Evolutionary conservation across 92 coral and sea anemone species (phyloP), one percentile per base, ranked within the genome.

Genomic region (Ricordea florida): DNA sequence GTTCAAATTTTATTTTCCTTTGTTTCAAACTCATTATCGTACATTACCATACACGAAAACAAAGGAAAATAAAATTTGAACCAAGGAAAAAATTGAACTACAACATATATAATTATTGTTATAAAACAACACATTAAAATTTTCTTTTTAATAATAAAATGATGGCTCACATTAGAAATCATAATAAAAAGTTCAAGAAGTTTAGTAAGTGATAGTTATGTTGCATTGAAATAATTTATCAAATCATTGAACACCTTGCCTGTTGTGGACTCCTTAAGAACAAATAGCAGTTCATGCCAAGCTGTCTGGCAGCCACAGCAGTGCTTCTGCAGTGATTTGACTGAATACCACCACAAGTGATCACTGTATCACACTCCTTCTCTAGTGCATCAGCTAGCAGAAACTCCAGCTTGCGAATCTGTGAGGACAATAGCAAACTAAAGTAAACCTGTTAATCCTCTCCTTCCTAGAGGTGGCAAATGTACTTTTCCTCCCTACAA

Each of bases 321-420:
- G 94, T 89, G 11, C 87, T 59, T 26, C 94, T 83, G 36, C 97
- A 92, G 65, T 89, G 94, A 57, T 92, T 92, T 24, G 97, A 92
- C 72, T 89, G 97, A 32, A 81, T 66, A 3, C 92, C 87, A 29
- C 97, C 97, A 53, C 94, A 92, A n/a, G 97, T 92, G 8, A 92
- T 26, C 17, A 92, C 72, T 28, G 89, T 81, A 48, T 92, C 94
- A 42, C 92, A 85, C 38, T 81, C 77, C 53, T 80, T 85, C 9
- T 48, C 37, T 62, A 92, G 30, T 13, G 92, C 94, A 72, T 88
- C 93, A 57, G 93, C 93, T 16, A 92, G 48, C 2, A 92, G 74
- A 67, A 92, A 92, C 78, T 92, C 97, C 62, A 92, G 72, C 66
- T 92, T 92, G 6, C 97, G 91, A 20, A 92, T 89, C 97, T 92